Percentiles rank a stretch among this genome's conserved stretches.
phyloP scores from a whole-genome alignment of 2,888 invertebrate genomes.

The Mesodorylaimus sp. region DNA sequence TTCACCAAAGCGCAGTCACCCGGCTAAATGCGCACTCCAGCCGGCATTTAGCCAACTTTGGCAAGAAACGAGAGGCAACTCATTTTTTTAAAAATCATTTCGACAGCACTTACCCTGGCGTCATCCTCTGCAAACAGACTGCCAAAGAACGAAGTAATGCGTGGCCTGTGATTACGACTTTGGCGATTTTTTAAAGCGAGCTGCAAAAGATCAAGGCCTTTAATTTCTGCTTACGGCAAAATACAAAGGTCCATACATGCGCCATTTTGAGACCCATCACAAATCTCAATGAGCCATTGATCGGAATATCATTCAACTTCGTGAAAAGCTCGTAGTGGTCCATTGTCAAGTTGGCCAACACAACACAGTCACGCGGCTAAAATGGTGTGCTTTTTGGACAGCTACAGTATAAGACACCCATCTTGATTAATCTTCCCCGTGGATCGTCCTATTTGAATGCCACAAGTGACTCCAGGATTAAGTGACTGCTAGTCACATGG shows the following conservation, averaged over 20 bases:
- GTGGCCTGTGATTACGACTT: constrained; percentile 96
- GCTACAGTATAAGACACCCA: too few relatives aligned
- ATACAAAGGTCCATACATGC: constrained; percentile 66
- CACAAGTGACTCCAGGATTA: too few relatives aligned
- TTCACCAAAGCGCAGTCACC: not conserved
- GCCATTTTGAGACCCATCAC: constrained; percentile 84
- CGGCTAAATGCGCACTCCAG: too few relatives aligned
- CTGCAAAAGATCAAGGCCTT: constrained; percentile 33
- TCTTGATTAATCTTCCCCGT: too few relatives aligned
- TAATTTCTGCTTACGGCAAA: not conserved
- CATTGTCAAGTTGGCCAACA: constrained; percentile 78
- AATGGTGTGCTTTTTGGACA: too few relatives aligned
- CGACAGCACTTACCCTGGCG: constrained; percentile 45
- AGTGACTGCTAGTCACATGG: too few relatives aligned
- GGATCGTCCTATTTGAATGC: too few relatives aligned
- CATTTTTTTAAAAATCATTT: too few relatives aligned
- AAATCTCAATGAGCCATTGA: constrained; percentile 70
- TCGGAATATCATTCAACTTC: constrained; percentile 81
- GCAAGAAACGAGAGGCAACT: too few relatives aligned
- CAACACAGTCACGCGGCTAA: constrained; percentile 46
- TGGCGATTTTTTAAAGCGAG: constrained; percentile 82
- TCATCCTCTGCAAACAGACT: constrained; percentile 80
- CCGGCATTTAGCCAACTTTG: not conserved
- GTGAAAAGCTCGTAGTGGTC: constrained; percentile 86
- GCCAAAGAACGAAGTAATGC: constrained; percentile 92